A percentile compares a stretch with the other conserved stretches of the same genome.
Evolutionary conservation across 2,888 invertebrate genomes (phyloP).

Genomic region (Sminthurides aquaticus): DNA sequence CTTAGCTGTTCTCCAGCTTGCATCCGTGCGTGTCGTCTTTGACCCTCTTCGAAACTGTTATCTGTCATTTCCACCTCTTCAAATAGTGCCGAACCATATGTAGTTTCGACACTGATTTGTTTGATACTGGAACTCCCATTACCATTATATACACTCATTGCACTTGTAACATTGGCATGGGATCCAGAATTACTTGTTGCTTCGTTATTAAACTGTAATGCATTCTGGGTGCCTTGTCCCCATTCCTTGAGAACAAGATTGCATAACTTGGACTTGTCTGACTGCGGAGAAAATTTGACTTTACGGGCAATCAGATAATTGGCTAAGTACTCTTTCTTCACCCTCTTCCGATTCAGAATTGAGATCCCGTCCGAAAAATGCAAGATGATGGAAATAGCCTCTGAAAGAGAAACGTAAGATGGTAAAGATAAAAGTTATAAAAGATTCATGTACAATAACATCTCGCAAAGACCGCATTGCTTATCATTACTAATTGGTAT

Average conservation of each 20-base stretch:
- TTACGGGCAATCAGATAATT: conserved; percentile 52
- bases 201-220: neutral
- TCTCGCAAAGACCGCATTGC: neutral
- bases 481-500: neutral
- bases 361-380: conserved; percentile 51
- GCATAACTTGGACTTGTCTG: conserved; percentile 51
- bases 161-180: neutral
- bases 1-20: conserved; percentile 47
- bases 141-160: neutral
- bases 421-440: no score
- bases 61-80: neutral
- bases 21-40: conserved; percentile 2
- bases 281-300: conserved; percentile 48
- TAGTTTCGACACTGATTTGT: neutral
- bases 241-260: conserved; percentile 28
- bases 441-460: neutral
- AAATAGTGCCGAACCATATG: neutral
- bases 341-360: conserved; percentile 51
- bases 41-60: neutral
- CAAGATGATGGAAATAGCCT: conserved; percentile 52
- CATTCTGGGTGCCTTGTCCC: conserved; percentile 12
- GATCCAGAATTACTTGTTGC: neutral
- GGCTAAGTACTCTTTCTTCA: conserved; percentile 54
- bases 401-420: conserved; percentile 50
- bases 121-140: neutral